Percentiles rank a stretch among this genome's conserved stretches.
Evolutionary conservation across 2,797 vertebrate genomes (phyloP).

Genomic region (Poecilia wingei): DNA sequence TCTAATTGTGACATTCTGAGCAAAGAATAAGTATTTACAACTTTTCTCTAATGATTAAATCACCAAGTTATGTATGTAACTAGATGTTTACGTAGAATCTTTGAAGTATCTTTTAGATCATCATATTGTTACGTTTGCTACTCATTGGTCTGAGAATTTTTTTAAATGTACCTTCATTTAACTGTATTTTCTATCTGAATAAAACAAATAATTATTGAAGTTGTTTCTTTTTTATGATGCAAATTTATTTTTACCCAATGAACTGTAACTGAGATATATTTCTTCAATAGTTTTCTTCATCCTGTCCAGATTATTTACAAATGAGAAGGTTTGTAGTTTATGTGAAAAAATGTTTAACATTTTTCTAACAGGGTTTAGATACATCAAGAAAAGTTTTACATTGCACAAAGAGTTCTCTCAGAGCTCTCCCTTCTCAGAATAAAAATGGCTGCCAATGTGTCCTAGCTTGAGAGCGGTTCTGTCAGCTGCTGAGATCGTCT

Average conservation of each 20-base stretch:
- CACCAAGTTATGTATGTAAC: not conserved
- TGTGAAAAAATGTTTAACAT: not conserved
- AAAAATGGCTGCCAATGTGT: too few relatives aligned
- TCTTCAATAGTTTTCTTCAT: not conserved
- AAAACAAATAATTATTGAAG: not conserved
- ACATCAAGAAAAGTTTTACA: too few relatives aligned
- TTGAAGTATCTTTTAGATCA: not conserved
- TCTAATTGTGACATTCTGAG: not conserved
- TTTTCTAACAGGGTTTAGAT: too few relatives aligned
- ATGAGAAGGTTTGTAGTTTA: not conserved
- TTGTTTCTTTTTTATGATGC: not conserved
- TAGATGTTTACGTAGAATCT: not conserved
- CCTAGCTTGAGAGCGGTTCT: too few relatives aligned
- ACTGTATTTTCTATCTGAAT: not conserved
- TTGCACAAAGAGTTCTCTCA: too few relatives aligned
- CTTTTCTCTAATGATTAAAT: not conserved
- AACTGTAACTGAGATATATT: not conserved
- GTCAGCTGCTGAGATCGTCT: too few relatives aligned
- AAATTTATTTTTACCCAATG: not conserved
- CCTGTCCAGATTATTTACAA: not conserved
- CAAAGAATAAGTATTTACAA: not conserved
- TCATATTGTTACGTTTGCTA: not conserved
- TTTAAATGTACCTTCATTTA: not conserved
- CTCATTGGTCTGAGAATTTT: not conserved
- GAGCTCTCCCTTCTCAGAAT: too few relatives aligned